Percentiles rank a stretch among this genome's conserved stretches.
phyloP scores from a whole-genome alignment of 2,113 vertebrate genomes.

The Macaca nemestrina region DNA sequence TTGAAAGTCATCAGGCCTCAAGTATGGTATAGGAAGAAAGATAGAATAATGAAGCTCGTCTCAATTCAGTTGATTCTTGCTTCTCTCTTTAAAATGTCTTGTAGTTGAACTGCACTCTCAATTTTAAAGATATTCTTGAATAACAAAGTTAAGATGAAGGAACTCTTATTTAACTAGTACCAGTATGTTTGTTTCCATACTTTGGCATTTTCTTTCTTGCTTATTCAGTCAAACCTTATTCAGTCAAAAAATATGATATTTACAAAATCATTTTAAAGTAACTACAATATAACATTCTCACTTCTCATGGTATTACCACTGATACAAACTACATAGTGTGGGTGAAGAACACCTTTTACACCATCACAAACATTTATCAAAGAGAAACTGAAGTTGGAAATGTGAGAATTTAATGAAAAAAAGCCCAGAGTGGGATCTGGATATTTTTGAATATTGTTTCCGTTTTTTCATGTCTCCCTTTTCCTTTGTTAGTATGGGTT shows the following conservation, averaged over 20 bases:
- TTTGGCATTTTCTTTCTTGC: slow-evolving; percentile 45
- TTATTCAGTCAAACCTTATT: not conserved
- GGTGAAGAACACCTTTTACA: not conserved
- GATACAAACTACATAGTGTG: not conserved
- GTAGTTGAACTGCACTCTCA: not conserved
- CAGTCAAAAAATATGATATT: not conserved
- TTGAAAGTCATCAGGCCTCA: not conserved
- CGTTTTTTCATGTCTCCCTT: not conserved
- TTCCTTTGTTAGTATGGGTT: not conserved
- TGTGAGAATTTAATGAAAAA: not conserved
- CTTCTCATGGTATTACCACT: not conserved
- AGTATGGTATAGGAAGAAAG: not conserved
- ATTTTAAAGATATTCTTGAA: not conserved
- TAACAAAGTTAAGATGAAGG: not conserved
- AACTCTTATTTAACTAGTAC: not conserved
- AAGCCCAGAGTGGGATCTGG: not conserved
- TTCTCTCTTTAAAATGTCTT: not conserved
- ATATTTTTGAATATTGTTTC: not conserved
- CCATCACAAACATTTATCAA: not conserved
- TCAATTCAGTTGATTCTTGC: not conserved
- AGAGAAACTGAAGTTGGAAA: not conserved
- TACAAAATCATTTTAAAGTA: not conserved
- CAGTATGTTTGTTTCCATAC: not conserved
- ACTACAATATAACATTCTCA: not conserved
- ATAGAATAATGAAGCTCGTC: not conserved